phyloP scores from a whole-genome alignment of 2,113 vertebrate genomes.

The Apeltes quadracus region DNA sequence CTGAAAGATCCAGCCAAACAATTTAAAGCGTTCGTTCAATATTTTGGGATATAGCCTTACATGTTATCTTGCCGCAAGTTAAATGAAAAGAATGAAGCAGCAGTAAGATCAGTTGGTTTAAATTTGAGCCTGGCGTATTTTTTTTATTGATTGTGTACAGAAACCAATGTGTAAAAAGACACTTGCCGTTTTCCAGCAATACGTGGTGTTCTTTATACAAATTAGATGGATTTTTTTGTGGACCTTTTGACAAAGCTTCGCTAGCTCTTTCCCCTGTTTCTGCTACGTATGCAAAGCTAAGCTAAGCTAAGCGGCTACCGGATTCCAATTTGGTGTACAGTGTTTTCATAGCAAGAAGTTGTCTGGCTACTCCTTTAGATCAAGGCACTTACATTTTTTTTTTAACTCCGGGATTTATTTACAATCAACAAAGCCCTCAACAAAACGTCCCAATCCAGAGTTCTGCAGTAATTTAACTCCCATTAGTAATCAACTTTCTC shows the following conservation, averaged over 20 bases:
- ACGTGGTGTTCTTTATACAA: not conserved
- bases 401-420: not conserved
- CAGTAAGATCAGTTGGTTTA: not conserved
- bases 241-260: not conserved
- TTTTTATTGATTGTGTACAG: not conserved
- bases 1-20: not conserved
- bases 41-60: not conserved
- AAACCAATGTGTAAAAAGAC: not conserved
- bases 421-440: conserved; percentile 4
- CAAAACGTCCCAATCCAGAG: not conserved
- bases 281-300: not conserved
- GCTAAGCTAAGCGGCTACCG: not conserved
- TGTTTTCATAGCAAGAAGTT: not conserved
- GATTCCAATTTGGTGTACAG: not conserved
- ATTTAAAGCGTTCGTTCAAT: not conserved
- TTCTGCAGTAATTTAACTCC: conserved; percentile 22
- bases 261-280: not conserved
- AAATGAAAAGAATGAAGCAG: not conserved
- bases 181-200: not conserved
- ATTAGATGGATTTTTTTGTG: not conserved
- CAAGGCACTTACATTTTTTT: not conserved
- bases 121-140: not conserved
- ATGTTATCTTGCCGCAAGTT: not conserved
- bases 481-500: conserved; percentile 51
- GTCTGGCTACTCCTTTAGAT: not conserved